A percentile compares a stretch with the other conserved stretches of the same genome.
phyloP scores from a whole-genome alignment of 2,113 vertebrate species.

The Erinaceus europaeus region DNA sequence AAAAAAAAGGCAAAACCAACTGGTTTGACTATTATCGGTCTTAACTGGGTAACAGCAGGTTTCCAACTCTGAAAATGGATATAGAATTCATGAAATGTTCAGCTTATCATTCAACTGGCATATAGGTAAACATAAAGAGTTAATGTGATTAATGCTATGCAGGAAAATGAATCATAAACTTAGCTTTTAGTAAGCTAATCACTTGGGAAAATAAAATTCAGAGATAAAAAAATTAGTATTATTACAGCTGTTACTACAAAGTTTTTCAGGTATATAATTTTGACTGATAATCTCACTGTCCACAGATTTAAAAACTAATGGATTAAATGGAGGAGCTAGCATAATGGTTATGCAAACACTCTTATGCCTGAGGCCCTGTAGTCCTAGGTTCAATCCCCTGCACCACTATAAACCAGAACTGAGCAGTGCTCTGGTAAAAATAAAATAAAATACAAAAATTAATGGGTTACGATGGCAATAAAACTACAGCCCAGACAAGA shows the following conservation, averaged over 20 bases:
- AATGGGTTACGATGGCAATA: not conserved
- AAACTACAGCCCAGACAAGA: not conserved
- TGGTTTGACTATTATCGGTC: not conserved
- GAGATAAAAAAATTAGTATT: not conserved
- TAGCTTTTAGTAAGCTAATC: not conserved
- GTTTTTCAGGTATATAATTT: not conserved
- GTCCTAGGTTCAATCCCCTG: too few relatives aligned
- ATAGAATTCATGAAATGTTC: not conserved
- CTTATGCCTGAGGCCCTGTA: too few relatives aligned
- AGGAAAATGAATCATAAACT: not conserved
- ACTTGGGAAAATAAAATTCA: not conserved
- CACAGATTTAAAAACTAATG: too few relatives aligned
- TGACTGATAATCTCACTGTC: not conserved
- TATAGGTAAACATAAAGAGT: not conserved
- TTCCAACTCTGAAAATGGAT: not conserved
- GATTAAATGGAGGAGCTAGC: too few relatives aligned
- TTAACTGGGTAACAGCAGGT: not conserved
- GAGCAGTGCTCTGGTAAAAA: too few relatives aligned
- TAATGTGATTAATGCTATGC: not conserved
- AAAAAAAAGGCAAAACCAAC: not conserved
- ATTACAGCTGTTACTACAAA: not conserved
- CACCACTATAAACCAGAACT: too few relatives aligned
- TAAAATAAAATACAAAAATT: too few relatives aligned
- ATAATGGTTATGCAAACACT: too few relatives aligned
- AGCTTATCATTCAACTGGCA: not conserved